A percentile compares a stretch with the other conserved stretches of the same genome.
These are phyloP conservation scores for Pygocentrus nattereri DNA, from an alignment of 2,797 vertebrate genomes.

Conservation along the genomic window DNA sequence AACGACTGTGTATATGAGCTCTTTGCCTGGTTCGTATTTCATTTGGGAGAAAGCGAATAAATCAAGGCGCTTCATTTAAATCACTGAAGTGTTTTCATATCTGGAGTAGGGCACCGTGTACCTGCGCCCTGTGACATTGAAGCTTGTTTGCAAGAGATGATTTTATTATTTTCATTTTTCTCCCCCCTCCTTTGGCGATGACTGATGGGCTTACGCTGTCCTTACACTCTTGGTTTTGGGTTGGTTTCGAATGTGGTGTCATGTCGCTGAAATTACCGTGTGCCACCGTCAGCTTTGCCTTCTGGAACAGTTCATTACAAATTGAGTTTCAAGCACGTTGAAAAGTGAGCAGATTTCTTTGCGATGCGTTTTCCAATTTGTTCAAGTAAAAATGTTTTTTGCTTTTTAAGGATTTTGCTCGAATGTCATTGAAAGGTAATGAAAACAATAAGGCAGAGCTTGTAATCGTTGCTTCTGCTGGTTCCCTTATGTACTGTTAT, in stretches of 20 bases:
- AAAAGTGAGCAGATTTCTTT: background rate
- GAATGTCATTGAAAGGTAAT: no score
- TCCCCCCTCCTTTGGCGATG: background rate
- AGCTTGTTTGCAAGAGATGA: background rate
- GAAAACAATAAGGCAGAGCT: no score
- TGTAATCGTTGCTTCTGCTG: no score
- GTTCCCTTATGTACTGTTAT: no score
- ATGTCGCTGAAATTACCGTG: background rate
- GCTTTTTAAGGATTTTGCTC: no score
- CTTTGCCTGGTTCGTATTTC: background rate
- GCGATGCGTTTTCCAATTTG: background rate
- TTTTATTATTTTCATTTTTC: no score
- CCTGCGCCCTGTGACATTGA: constrained; percentile 6
- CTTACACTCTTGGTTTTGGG: background rate
- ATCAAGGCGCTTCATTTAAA: background rate
- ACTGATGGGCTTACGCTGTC: background rate
- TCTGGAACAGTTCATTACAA: background rate
- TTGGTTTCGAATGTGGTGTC: background rate
- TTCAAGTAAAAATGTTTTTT: no score
- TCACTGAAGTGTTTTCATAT: background rate
- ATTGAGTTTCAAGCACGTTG: background rate
- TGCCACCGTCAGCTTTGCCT: background rate
- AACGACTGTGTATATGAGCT: background rate
- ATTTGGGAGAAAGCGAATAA: background rate
- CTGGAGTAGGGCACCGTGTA: background rate